phyloP scores from a whole-genome alignment of 2,888 invertebrate genomes.

The Dryobota labecula region DNA sequence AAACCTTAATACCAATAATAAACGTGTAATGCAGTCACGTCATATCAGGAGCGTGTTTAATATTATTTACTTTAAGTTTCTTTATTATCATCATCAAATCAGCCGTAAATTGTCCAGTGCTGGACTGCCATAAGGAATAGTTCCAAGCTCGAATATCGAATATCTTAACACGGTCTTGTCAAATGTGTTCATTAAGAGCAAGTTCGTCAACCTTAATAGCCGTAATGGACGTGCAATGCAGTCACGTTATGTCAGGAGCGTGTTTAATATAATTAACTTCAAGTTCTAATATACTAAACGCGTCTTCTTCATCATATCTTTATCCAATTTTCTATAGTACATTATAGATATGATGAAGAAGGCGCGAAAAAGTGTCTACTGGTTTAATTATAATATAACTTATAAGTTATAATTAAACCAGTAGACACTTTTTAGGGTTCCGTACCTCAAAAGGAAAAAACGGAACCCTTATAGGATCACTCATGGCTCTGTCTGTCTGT shows the following conservation, averaged over 20 bases:
- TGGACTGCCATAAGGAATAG: background rate
- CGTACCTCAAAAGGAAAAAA: too few species aligned
- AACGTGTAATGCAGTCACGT: constrained; percentile 82
- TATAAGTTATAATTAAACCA: background rate
- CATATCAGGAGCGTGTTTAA: constrained; percentile 81
- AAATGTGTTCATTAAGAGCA: constrained; percentile 33
- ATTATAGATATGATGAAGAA: too few species aligned
- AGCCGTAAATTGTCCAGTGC: background rate
- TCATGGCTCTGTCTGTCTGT: too few species aligned
- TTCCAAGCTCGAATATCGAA: background rate
- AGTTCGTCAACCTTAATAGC: constrained; percentile 75
- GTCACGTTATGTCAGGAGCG: constrained; percentile 79
- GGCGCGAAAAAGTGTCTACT: too few species aligned
- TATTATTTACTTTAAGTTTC: constrained; percentile 70
- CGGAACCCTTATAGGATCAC: too few species aligned
- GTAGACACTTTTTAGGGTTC: too few species aligned
- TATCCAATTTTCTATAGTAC: too few species aligned
- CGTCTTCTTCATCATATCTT: background rate
- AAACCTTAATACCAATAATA: constrained; percentile 79
- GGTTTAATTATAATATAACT: too few species aligned
- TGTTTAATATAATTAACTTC: constrained; percentile 79
- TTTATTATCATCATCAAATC: background rate
- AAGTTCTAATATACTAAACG: background rate
- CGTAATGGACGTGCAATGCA: constrained; percentile 81
- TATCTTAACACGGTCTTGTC: background rate